phyloP scores from a whole-genome alignment of 2,797 vertebrate genomes.

The Peromyscus aztecus region DNA sequence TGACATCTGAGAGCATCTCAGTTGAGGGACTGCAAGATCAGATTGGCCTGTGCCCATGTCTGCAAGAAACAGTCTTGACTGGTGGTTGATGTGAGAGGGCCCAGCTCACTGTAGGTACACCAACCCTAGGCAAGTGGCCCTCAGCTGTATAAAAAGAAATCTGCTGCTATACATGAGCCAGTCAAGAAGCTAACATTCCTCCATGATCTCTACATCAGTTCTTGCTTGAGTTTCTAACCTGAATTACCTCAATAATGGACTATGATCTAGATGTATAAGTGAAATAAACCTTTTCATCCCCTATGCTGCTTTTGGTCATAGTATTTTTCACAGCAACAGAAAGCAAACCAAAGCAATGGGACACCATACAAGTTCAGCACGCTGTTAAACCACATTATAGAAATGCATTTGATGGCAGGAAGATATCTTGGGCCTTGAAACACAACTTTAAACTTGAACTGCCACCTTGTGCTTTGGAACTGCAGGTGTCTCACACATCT shows the following conservation, averaged over 20 bases:
- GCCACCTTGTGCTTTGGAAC: neutral
- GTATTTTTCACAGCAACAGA: neutral
- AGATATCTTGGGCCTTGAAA: neutral
- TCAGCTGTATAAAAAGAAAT: neutral
- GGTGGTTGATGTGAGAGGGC: neutral
- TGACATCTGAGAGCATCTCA: neutral
- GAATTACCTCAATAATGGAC: neutral
- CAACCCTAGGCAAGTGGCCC: neutral
- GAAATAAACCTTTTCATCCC: neutral
- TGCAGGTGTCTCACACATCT: neutral
- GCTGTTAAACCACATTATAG: neutral
- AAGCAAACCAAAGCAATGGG: neutral
- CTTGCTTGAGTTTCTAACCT: neutral
- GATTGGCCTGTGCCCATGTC: neutral
- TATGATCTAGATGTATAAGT: neutral
- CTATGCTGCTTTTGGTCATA: no score
- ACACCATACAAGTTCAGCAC: neutral
- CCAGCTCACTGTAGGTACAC: neutral
- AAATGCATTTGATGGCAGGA: neutral
- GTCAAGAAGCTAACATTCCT: neutral
- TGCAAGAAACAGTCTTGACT: neutral
- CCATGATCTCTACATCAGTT: neutral
- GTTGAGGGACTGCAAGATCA: neutral
- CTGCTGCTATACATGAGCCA: neutral
- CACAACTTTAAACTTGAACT: slow-evolving; percentile 9